Evolutionary conservation across 2,888 invertebrate species (phyloP).

Genomic region (Thumatha senex): DNA sequence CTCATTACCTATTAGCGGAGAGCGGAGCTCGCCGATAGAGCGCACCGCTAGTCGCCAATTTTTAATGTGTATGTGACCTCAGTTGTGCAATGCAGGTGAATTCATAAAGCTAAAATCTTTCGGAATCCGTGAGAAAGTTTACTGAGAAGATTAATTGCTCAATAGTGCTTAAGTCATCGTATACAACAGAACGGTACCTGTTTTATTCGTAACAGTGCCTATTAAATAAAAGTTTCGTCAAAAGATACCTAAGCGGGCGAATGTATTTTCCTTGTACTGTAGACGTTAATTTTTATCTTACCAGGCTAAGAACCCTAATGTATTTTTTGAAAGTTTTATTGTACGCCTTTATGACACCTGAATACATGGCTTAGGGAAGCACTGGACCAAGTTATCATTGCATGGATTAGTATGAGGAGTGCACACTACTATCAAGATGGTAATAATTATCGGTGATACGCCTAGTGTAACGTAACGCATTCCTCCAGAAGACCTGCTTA

Average conservation of each 20-base stretch:
- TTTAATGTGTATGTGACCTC: neutral
- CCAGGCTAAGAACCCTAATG: no score
- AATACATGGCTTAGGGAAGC: no score
- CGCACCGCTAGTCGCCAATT: neutral
- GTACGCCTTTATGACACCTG: no score
- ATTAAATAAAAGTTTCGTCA: no score
- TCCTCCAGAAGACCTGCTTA: neutral
- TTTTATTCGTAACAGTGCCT: neutral
- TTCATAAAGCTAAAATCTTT: conserved; percentile 14
- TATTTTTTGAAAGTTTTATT: no score
- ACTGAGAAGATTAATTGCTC: conserved; percentile 22
- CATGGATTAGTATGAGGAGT: no score
- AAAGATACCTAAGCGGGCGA: no score
- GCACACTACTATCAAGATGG: no score
- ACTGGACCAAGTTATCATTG: no score
- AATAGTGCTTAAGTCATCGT: conserved; percentile 21
- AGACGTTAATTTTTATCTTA: no score
- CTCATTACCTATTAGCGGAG: conserved; percentile 15
- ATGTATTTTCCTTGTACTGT: no score
- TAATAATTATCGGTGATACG: neutral
- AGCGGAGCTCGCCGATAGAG: neutral
- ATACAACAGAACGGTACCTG: conserved; percentile 6
- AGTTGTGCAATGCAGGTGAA: conserved; percentile 2
- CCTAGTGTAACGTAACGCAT: conserved; percentile 1
- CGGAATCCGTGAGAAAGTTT: conserved; percentile 24